phyloP scores from a whole-genome alignment of 1,140 invertebrate genomes.

The Drosophila baimaii region DNA sequence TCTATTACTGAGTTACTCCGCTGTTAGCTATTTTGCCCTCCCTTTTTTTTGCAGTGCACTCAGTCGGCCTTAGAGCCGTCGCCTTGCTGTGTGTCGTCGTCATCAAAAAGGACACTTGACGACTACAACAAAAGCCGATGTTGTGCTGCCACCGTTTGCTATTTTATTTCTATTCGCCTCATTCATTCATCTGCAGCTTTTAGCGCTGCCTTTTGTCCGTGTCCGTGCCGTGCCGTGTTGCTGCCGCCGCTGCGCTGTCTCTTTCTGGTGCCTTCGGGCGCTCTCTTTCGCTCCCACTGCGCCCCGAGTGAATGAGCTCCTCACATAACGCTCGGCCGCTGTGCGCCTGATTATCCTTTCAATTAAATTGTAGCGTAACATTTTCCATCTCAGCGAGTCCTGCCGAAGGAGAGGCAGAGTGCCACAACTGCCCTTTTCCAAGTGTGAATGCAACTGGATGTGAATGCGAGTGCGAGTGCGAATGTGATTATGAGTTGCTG shows the following conservation, averaged over 20 bases:
- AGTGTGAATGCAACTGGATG: conserved; percentile 25
- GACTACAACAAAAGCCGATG: conserved; percentile 78
- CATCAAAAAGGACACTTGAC: conserved; percentile 81
- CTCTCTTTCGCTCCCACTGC: conserved; percentile 2
- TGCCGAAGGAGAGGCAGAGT: conserved; percentile 29
- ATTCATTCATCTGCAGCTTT: conserved; percentile 63
- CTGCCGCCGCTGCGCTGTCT: background rate
- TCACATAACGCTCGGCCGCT: conserved; percentile 63
- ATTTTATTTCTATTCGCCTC: conserved; percentile 79
- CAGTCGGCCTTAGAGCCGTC: conserved; percentile 18
- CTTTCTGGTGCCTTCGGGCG: conserved; percentile 17
- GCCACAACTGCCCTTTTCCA: conserved; percentile 34
- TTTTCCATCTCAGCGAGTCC: conserved; percentile 70
- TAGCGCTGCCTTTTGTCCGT: conserved; percentile 70
- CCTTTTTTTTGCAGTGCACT: conserved; percentile 7
- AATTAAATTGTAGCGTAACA: conserved; percentile 83
- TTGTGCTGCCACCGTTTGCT: conserved; percentile 66
- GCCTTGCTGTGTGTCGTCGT: conserved; percentile 43
- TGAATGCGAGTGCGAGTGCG: conserved; percentile 6
- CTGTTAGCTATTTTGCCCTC: too few relatives aligned
- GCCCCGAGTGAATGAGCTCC: conserved; percentile 51
- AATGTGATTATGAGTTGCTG: conserved; percentile 31
- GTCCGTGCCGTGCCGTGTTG: background rate
- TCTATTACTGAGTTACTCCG: too few relatives aligned
- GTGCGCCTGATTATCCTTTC: conserved; percentile 82